phyloP scores from a whole-genome alignment of 2,888 invertebrate species.

The Palloptera scutellata region DNA sequence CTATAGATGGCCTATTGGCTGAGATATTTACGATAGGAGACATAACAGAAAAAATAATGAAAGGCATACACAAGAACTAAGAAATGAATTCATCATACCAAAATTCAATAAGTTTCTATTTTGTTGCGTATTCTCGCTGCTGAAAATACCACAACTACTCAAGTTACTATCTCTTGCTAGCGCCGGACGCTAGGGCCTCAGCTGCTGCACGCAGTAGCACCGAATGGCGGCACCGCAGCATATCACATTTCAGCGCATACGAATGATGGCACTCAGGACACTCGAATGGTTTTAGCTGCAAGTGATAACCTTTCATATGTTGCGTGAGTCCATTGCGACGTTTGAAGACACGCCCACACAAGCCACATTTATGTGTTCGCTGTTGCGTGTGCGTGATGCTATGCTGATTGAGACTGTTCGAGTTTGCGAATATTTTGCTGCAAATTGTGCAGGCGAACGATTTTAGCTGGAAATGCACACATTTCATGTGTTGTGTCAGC shows the following conservation, averaged over 20 bases:
- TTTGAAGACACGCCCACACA: slow-evolving; percentile 60
- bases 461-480: too few species aligned
- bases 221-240: slow-evolving; percentile 62
- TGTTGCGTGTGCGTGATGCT: slow-evolving; percentile 59
- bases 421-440: slow-evolving; percentile 40
- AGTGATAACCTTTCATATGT: slow-evolving; percentile 60
- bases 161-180: background rate
- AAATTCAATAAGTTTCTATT: too few species aligned
- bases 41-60: too few species aligned
- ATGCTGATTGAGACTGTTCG: slow-evolving; percentile 55
- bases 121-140: too few species aligned
- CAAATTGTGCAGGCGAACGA: slow-evolving; percentile 37
- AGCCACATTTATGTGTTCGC: slow-evolving; percentile 55
- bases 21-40: too few species aligned
- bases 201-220: slow-evolving; percentile 34
- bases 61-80: too few species aligned
- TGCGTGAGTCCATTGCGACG: slow-evolving; percentile 60
- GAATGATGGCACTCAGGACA: slow-evolving; percentile 59
- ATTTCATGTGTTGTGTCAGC: too few species aligned
- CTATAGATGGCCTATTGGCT: too few species aligned
- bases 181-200: background rate
- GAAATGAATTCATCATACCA: too few species aligned
- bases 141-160: too few species aligned
- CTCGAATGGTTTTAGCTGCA: slow-evolving; percentile 60
- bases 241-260: slow-evolving; percentile 62